phyloP scores from a whole-genome alignment of 2,113 vertebrate genomes.

The Paratilapia polleni region DNA sequence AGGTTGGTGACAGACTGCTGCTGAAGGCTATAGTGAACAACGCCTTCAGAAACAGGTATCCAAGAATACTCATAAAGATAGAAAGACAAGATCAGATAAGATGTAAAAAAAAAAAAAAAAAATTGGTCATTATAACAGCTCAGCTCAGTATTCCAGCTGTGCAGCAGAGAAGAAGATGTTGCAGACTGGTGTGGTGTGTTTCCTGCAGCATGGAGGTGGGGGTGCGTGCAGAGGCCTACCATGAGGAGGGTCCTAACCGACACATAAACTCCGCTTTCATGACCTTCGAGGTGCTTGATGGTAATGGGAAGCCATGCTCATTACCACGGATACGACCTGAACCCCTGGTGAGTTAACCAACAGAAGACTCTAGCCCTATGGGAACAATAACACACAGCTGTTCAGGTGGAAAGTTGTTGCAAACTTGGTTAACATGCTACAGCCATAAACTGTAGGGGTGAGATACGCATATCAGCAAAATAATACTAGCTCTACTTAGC shows the following conservation, averaged over 20 bases:
- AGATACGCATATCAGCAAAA: no score
- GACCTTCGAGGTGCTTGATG: conserved; percentile 89
- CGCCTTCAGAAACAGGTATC: conserved; percentile 88
- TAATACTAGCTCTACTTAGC: no score
- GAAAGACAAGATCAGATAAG: not conserved
- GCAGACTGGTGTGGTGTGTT: not conserved
- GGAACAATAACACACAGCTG: not conserved
- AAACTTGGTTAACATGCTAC: not conserved
- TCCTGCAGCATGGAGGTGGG: conserved; percentile 93
- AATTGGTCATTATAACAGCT: not conserved
- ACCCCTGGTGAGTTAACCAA: conserved; percentile 78
- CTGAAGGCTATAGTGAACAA: conserved; percentile 95
- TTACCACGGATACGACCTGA: conserved; percentile 88
- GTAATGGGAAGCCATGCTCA: conserved; percentile 74
- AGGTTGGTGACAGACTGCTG: conserved; percentile 90
- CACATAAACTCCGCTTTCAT: conserved; percentile 98
- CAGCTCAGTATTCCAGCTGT: not conserved
- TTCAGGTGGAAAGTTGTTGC: not conserved
- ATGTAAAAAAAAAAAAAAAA: not conserved
- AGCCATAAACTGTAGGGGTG: not conserved
- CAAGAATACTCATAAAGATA: not conserved
- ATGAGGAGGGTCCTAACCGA: conserved; percentile 78
- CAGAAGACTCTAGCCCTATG: not conserved
- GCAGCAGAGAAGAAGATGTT: not conserved
- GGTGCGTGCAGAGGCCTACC: conserved; percentile 89